These are phyloP conservation scores for Oreotrochilus melanogaster DNA, from an alignment of 2,113 vertebrate genomes.

Conservation along the genomic window DNA sequence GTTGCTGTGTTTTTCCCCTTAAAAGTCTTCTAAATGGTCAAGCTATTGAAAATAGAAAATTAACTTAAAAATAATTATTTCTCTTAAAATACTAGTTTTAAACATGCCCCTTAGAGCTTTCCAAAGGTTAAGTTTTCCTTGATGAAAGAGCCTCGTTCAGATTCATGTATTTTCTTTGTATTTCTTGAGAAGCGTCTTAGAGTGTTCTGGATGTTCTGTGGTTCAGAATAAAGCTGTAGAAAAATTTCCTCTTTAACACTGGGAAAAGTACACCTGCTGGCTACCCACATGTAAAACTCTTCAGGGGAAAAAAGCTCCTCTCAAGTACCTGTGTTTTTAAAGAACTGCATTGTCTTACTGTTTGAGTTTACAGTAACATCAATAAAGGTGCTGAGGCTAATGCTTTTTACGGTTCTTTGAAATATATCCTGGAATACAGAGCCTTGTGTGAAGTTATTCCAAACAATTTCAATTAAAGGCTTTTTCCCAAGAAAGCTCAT, in stretches of 20 bases:
- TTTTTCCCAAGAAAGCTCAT: background rate
- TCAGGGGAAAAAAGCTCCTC: background rate
- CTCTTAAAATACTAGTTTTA: background rate
- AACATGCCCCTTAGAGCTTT: background rate
- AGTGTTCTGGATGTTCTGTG: background rate
- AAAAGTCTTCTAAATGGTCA: background rate
- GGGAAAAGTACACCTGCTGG: background rate
- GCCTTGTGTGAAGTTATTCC: background rate
- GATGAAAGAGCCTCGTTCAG: background rate
- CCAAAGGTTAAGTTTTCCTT: background rate
- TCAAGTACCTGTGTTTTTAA: background rate
- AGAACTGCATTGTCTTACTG: background rate
- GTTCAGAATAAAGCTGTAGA: background rate
- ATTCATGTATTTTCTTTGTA: background rate
- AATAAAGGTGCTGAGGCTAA: background rate
- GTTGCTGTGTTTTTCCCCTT: rapidly evolving
- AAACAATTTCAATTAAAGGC: background rate
- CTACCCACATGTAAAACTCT: background rate
- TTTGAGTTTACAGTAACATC: background rate
- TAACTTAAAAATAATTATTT: background rate
- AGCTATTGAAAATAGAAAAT: background rate
- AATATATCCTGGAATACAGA: background rate
- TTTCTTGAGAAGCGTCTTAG: background rate
- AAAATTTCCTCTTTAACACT: background rate
- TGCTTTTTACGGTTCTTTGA: background rate